phyloP scores from a whole-genome alignment of 2,888 invertebrate species.

The Blomia tropicalis region DNA sequence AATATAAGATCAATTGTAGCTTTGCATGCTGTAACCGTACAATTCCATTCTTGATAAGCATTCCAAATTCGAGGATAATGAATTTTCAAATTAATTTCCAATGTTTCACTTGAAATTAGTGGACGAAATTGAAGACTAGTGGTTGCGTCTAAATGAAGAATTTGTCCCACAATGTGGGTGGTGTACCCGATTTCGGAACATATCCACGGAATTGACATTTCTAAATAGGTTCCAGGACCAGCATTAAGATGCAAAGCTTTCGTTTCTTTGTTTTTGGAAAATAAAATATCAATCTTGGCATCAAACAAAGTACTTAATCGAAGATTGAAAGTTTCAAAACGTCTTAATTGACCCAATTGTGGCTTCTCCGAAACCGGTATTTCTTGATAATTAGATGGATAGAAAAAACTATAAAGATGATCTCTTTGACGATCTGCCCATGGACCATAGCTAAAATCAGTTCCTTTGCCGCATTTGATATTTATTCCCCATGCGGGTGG shows the following conservation, averaged over 20 bases:
- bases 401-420: conserved; percentile 85
- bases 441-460: conserved; percentile 92
- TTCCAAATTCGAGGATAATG: conserved; percentile 90
- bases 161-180: conserved; percentile 76
- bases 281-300: conserved; percentile 85
- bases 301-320: conserved; percentile 74
- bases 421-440: conserved; percentile 97
- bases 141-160: conserved; percentile 82
- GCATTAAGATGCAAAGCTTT: conserved; percentile 92
- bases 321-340: conserved; percentile 79
- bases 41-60: conserved; percentile 83
- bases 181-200: conserved; percentile 70
- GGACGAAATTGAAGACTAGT: conserved; percentile 85
- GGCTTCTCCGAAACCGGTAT: conserved; percentile 53
- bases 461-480: conserved; percentile 84
- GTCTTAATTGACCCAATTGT: conserved; percentile 67
- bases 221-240: conserved; percentile 84
- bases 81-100: conserved; percentile 72
- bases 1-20: conserved; percentile 80
- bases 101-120: conserved; percentile 78
- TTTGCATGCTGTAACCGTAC: conserved; percentile 80
- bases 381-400: conserved; percentile 49
- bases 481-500: conserved; percentile 91
- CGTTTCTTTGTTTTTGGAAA: conserved; percentile 82
- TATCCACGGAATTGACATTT: conserved; percentile 90